A percentile compares a stretch with the other conserved stretches of the same genome.
Evolutionary conservation across 2,113 vertebrate species (phyloP).

Genomic region (Apodemus speciosus): DNA sequence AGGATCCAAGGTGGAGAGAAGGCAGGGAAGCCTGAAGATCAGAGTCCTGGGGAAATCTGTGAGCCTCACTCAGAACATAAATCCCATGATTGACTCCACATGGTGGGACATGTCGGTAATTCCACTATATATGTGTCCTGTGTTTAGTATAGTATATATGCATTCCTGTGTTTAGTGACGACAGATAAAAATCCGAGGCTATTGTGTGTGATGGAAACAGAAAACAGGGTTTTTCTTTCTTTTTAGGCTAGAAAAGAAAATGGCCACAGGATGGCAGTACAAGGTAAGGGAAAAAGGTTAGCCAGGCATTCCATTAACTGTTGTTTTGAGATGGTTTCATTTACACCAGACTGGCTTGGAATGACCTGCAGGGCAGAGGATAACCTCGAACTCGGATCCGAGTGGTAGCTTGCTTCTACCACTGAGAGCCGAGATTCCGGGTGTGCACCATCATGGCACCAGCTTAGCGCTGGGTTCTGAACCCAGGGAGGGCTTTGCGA

Average conservation of each 20-base stretch:
- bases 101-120: background rate
- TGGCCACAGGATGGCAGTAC: slow-evolving; percentile 79
- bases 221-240: slow-evolving; percentile 38
- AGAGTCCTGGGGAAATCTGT: background rate
- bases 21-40: background rate
- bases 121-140: background rate
- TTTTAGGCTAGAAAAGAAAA: slow-evolving; percentile 51
- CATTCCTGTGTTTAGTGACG: background rate
- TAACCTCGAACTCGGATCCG: background rate
- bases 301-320: background rate
- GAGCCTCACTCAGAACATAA: background rate
- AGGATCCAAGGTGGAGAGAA: background rate
- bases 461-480: background rate
- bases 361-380: too few species aligned
- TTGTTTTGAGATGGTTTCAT: background rate
- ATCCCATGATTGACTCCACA: background rate
- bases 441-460: background rate
- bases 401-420: too few species aligned
- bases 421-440: background rate
- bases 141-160: too few species aligned
- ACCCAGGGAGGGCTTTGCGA: background rate
- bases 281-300: slow-evolving; percentile 61
- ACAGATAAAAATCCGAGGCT: background rate
- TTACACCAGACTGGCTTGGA: background rate
- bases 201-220: background rate